Evolutionary conservation across 2,888 invertebrate species (phyloP), one percentile per base, ranked within the genome.

Genomic region (Drosophila niveifrons): DNA sequence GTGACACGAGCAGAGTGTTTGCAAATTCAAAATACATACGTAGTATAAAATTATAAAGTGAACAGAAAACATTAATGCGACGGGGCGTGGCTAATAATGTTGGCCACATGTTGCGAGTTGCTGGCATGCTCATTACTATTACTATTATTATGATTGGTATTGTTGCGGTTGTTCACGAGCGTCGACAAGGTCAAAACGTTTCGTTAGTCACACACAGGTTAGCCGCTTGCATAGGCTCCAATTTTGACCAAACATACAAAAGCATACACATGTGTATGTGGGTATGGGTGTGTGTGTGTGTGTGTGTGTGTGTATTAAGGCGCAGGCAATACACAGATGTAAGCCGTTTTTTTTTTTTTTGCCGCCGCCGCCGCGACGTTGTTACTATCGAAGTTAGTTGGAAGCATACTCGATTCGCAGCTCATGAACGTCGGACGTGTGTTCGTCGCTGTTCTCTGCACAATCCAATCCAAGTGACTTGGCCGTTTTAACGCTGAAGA

Each of bases 361-460:
- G 36, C 36, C 36, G 23, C 23, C 23, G 23, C 23, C 23, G 55
- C 68, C 53, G 66, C 59, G 48, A 28, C 58, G 70, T 43, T 76
- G 68, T 61, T 47, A 66, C 66, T 59, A 75, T 53, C 63, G 72
- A 64, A 82, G 83, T 76, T 52, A 41, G 63, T 77, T 67, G 57
- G 66, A 64, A 50, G 63, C 85, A 83, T 76, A 85, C 66, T 61
- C 76, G 63, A 82, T 74, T 85, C 62, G 69, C 77, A 72, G 74
- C 74, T 85, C 88, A 74, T 66, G 62, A 76, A 58, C 66, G 74
- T 71, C 85, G 77, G 82, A 85, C 82, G 82, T 88, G 36, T 36
- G n/a, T 36, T 36, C 36, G 36, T 36, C 36, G 85, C 63, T 58
- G 85, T 65, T 58, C 31, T 43, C 43, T 39, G 9, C 47, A 23